Conservation (phyloP, 2,797 vertebrate species). For the Phataginus tetradactyla region DNA sequence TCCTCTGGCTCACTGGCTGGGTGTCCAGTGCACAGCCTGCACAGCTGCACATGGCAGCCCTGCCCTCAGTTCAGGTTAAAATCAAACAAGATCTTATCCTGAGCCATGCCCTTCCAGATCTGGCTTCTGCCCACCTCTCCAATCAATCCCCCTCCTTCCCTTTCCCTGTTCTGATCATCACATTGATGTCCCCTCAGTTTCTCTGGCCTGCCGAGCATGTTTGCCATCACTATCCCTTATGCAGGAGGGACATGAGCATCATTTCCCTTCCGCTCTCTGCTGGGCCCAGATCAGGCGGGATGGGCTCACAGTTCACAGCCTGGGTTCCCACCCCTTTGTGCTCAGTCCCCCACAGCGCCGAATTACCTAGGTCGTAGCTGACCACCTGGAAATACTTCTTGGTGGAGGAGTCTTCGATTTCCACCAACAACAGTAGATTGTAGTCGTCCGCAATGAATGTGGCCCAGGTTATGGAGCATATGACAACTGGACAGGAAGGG, state of each 20-base stretch:
- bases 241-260: not conserved
- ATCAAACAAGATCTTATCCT: not conserved
- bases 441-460: fast-evolving
- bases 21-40: not conserved
- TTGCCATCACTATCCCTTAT: not conserved
- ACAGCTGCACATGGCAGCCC: not conserved
- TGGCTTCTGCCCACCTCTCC: not conserved
- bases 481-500: not conserved
- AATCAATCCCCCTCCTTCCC: not conserved
- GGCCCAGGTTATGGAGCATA: conserved; percentile 69
- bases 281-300: not conserved
- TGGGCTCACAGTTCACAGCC: not conserved
- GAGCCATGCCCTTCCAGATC: not conserved
- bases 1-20: not conserved
- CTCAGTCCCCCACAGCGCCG: fast-evolving
- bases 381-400: not conserved
- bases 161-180: not conserved
- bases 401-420: fast-evolving
- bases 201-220: not conserved
- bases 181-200: not conserved
- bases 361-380: conserved; percentile 47
- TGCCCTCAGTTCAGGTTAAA: not conserved
- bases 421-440: conserved; percentile 36
- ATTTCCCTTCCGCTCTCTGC: not conserved
- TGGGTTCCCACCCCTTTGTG: not conserved